Evolutionary conservation across 23 tunicate species (phyloP).

Genomic region (Halocynthia aurantium): DNA sequence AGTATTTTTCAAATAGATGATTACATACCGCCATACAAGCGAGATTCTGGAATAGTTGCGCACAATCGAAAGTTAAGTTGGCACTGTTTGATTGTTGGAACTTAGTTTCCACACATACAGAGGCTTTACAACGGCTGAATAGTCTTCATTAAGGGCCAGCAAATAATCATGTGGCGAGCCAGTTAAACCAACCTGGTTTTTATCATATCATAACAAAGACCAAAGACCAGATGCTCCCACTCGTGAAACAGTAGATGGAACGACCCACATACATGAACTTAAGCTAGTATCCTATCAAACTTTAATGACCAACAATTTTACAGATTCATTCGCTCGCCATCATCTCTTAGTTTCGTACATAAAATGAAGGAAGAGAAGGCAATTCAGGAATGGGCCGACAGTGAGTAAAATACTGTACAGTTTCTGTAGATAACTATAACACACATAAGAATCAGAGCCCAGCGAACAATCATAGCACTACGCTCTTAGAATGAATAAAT

Average conservation of each 20-base stretch:
- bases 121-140: too few species aligned
- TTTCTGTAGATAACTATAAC: too few species aligned
- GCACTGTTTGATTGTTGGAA: too few species aligned
- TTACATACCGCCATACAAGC: too few species aligned
- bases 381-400: constrained; percentile 75
- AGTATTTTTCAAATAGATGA: too few species aligned
- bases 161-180: not conserved
- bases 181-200: not conserved
- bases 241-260: not conserved
- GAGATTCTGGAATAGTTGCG: too few species aligned
- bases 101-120: too few species aligned
- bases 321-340: constrained; percentile 80
- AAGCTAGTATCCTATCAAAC: not conserved
- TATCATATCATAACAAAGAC: not conserved
- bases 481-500: too few species aligned
- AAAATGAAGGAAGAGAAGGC: constrained; percentile 86
- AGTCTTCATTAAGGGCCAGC: too few species aligned
- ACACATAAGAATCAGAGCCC: too few species aligned
- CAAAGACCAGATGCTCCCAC: not conserved
- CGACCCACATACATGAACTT: not conserved
- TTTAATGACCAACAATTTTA: not conserved
- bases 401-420: constrained; percentile 30
- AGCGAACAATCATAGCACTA: too few species aligned
- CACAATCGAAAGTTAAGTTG: too few species aligned
- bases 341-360: constrained; percentile 56